phyloP scores from a whole-genome alignment of 2,888 invertebrate species.

The Caenorhabditis sp. region DNA sequence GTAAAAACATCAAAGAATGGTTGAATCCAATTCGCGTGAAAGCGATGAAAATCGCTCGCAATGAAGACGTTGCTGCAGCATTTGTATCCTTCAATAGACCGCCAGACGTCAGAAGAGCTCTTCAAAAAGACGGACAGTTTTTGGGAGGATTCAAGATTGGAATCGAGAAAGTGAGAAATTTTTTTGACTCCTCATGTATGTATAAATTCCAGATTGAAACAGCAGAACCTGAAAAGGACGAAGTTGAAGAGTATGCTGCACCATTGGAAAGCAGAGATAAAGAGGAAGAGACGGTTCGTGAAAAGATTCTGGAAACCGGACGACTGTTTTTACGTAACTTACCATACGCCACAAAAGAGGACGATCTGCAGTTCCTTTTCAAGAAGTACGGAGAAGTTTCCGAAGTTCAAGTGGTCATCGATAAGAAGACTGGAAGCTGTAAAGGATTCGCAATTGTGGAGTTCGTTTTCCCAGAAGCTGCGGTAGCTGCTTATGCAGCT shows the following conservation, averaged over 20 bases:
- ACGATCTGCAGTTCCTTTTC: conserved; percentile 91
- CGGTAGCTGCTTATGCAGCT: conserved; percentile 91
- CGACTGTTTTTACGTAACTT: conserved; percentile 94
- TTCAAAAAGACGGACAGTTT: conserved; percentile 75
- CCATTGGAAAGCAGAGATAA: conserved; percentile 44
- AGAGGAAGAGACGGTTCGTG: conserved; percentile 66
- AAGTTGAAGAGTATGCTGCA: conserved; percentile 42
- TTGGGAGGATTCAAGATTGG: conserved; percentile 80
- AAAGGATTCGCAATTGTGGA: conserved; percentile 96
- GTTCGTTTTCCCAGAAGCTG: conserved; percentile 96
- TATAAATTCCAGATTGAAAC: conserved; percentile 40
- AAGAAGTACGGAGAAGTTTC: conserved; percentile 84
- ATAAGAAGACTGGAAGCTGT: conserved; percentile 89
- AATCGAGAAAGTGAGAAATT: conserved; percentile 47
- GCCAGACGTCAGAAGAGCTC: conserved; percentile 76
- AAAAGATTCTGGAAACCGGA: conserved; percentile 87
- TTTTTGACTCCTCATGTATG: neutral
- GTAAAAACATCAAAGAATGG: conserved; percentile 81
- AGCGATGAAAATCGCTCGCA: conserved; percentile 71
- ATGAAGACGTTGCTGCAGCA: conserved; percentile 69
- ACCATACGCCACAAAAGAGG: conserved; percentile 91
- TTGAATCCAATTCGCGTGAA: conserved; percentile 80
- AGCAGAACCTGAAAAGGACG: conserved; percentile 44
- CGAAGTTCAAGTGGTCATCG: conserved; percentile 91
- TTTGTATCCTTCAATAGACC: conserved; percentile 78